Conservation (phyloP, 1,140 invertebrate genomes). For the Tetramorium alpestre region DNA sequence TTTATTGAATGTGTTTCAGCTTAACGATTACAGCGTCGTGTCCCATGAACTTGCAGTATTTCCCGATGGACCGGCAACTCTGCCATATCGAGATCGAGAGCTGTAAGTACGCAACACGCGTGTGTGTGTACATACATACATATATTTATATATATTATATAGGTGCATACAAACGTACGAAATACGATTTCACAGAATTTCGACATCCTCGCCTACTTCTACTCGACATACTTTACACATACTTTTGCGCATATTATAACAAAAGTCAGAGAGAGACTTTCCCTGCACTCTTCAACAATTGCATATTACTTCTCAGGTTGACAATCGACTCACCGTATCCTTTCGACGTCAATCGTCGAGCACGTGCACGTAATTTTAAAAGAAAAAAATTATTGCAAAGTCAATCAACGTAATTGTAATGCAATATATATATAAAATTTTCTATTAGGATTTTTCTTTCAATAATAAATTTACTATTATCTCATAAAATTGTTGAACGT, state of each 20-base stretch:
- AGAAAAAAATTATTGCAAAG: not conserved
- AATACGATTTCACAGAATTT: constrained; percentile 62
- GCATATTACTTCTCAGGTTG: constrained; percentile 54
- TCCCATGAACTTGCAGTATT: constrained; percentile 99
- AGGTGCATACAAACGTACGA: constrained; percentile 47
- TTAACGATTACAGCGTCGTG: constrained; percentile 98
- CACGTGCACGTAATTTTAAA: not conserved
- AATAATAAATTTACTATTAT: not conserved
- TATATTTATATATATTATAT: constrained; percentile 27
- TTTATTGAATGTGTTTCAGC: constrained; percentile 87
- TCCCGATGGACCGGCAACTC: constrained; percentile 98
- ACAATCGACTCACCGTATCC: constrained; percentile 58
- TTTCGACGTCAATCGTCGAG: constrained; percentile 25
- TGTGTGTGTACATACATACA: constrained; percentile 36
- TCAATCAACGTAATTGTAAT: not conserved
- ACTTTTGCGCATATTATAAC: constrained; percentile 48
- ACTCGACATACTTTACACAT: constrained; percentile 31
- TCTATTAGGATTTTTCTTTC: not conserved
- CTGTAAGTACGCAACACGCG: constrained; percentile 92
- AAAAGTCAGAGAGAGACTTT: constrained; percentile 43
- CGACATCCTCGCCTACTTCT: constrained; percentile 63
- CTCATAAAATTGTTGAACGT: not conserved
- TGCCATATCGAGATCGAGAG: constrained; percentile 99
- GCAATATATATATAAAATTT: not conserved
- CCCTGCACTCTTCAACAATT: constrained; percentile 43